Conservation (phyloP, 2,113 vertebrate species). For the Cynopterus brachyotis region DNA sequence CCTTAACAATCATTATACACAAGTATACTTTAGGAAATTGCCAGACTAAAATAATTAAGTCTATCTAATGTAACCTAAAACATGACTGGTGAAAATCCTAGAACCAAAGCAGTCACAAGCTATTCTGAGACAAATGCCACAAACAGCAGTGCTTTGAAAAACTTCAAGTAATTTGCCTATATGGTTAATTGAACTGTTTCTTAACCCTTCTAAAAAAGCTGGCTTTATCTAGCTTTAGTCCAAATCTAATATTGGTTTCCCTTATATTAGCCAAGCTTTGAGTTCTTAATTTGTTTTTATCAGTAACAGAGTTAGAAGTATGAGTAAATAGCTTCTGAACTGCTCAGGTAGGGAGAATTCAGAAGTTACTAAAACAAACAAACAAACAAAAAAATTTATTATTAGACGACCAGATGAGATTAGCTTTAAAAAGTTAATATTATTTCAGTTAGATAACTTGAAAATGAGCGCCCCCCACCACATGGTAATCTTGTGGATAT, state of each 20-base stretch:
- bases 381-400: not conserved
- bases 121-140: conserved; percentile 33
- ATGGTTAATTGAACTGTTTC: conserved; percentile 9
- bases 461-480: not conserved
- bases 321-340: not conserved
- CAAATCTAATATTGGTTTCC: conserved; percentile 24
- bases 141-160: not conserved
- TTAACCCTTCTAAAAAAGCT: conserved; percentile 34
- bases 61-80: conserved; percentile 47
- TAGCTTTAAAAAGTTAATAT: conserved; percentile 19
- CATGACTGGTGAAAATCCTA: conserved; percentile 5
- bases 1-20: not conserved
- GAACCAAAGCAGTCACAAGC: conserved; percentile 24
- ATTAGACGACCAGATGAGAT: conserved; percentile 35
- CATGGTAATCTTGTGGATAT: conserved; percentile 39
- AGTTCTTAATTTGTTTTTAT: conserved; percentile 38
- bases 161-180: conserved; percentile 35
- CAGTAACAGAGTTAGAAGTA: conserved; percentile 34
- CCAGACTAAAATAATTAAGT: conserved; percentile 39
- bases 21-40: conserved; percentile 23
- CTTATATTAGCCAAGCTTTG: conserved; percentile 1
- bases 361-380: conserved; percentile 14
- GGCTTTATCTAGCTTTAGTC: conserved; percentile 31
- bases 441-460: conserved; percentile 42
- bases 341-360: not conserved